Evolutionary conservation across 2,113 vertebrate genomes (phyloP).

Genomic region (Thymallus thymallus): DNA sequence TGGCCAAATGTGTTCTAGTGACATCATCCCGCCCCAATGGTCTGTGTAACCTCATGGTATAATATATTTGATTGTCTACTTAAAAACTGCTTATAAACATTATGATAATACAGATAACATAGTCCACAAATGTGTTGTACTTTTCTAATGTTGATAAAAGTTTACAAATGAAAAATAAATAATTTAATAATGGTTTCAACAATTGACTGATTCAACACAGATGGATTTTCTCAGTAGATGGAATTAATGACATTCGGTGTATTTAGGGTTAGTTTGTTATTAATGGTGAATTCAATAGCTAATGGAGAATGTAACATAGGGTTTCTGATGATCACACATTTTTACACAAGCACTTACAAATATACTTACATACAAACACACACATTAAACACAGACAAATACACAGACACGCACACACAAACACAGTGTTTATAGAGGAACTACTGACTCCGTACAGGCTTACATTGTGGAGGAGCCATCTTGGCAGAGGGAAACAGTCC

Average conservation of each 20-base stretch:
- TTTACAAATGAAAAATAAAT: no score
- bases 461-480: constrained; percentile 86
- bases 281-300: no score
- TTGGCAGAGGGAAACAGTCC: constrained; percentile 83
- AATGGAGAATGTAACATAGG: neutral
- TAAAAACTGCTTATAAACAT: no score
- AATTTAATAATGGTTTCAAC: no score
- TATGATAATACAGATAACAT: no score
- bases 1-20: no score
- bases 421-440: neutral
- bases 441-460: constrained; percentile 62
- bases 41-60: no score
- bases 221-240: neutral
- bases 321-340: neutral
- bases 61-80: no score
- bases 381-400: constrained; percentile 8
- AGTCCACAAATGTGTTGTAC: no score
- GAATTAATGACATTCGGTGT: neutral
- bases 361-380: constrained; percentile 3
- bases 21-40: no score
- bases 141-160: no score
- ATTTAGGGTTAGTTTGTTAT: neutral
- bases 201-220: neutral
- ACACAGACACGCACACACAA: constrained; percentile 6
- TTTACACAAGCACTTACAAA: neutral